These are phyloP conservation scores for Rugalucina vietnamica DNA, from an alignment of 2,888 invertebrate species.

Conservation along the genomic window DNA sequence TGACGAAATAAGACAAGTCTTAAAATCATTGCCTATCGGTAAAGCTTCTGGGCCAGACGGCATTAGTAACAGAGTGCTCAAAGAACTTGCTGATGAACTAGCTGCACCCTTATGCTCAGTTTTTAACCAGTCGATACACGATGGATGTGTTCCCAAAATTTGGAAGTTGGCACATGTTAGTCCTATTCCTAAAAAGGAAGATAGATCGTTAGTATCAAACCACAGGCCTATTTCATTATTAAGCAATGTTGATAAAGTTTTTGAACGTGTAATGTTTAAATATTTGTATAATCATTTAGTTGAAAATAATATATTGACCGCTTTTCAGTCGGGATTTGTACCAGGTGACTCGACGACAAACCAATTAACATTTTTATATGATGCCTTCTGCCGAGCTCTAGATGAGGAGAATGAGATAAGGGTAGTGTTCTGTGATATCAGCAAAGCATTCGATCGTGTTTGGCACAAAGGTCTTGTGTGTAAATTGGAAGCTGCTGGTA, in stretches of 20 bases:
- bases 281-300: background rate
- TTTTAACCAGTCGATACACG: background rate
- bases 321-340: background rate
- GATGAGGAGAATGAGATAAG: background rate
- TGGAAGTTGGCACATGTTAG: background rate
- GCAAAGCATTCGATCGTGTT: background rate
- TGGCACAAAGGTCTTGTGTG: constrained; percentile 1
- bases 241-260: background rate
- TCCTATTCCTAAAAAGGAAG: constrained; percentile 5
- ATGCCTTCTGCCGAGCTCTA: background rate
- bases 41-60: constrained; percentile 2
- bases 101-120: background rate
- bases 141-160: background rate
- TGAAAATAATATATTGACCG: background rate
- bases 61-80: background rate
- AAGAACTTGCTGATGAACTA: background rate
- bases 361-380: background rate
- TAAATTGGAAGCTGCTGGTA: constrained; percentile 4
- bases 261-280: constrained; percentile 10
- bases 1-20: background rate
- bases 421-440: too few relatives aligned
- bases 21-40: background rate
- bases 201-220: background rate
- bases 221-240: background rate
- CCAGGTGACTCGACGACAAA: background rate